Percentiles rank a stretch among this genome's conserved stretches.
Conservation (phyloP, 2,888 invertebrate species). For the Ptychoptera contaminata region DNA sequence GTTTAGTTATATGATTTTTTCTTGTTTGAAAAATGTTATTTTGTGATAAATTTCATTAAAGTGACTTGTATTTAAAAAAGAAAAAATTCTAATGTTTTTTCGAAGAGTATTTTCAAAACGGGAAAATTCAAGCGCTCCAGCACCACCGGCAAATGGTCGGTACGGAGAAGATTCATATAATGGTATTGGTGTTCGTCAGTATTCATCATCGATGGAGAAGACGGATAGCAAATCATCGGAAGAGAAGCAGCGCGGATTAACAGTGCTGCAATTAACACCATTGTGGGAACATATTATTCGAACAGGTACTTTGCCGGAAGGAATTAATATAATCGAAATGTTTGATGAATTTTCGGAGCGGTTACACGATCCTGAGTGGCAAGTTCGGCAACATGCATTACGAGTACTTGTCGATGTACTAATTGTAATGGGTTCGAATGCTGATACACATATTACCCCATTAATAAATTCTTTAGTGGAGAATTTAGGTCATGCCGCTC, state of each 20-base stretch:
- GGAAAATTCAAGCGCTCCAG: conserved; percentile 2
- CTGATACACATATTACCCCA: conserved; percentile 49
- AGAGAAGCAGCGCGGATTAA: conserved; percentile 10
- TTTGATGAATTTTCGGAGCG: conserved; percentile 57
- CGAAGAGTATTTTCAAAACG: conserved; percentile 7
- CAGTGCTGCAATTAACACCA: conserved; percentile 44
- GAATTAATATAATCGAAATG: conserved; percentile 45
- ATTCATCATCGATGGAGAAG: too few relatives aligned
- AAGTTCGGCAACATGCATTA: conserved; percentile 67
- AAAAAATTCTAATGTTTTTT: conserved; percentile 7
- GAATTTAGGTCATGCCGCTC: conserved; percentile 65
- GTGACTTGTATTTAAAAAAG: neutral
- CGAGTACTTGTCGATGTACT: conserved; percentile 64
- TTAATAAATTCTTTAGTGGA: conserved; percentile 53
- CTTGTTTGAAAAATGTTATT: neutral
- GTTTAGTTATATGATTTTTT: neutral
- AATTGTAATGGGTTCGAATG: conserved; percentile 50
- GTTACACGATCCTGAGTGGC: conserved; percentile 65
- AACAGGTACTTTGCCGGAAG: conserved; percentile 53
- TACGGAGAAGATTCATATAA: conserved; percentile 2
- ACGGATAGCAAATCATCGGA: neutral
- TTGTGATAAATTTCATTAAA: neutral
- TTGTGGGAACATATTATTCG: conserved; percentile 68
- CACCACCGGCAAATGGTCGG: conserved; percentile 4
- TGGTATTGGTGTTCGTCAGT: neutral